Percentiles rank a stretch among this genome's conserved stretches.
Evolutionary conservation across 2,113 vertebrate genomes (phyloP).

Genomic region (Monarcha castaneiventris): DNA sequence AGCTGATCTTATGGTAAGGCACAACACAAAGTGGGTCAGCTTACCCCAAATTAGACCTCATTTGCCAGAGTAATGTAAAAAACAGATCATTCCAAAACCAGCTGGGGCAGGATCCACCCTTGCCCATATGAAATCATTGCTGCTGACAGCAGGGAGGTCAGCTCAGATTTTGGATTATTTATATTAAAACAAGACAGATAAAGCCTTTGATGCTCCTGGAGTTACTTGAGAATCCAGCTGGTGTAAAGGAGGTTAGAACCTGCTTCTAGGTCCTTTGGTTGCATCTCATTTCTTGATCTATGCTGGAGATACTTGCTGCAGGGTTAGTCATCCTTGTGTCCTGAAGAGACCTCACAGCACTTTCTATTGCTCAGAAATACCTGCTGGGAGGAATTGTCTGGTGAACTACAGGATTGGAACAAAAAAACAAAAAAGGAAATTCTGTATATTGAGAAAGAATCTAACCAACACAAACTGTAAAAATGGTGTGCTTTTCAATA

Average conservation of each 20-base stretch:
- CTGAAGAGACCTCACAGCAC: not conserved
- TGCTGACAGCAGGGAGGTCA: not conserved
- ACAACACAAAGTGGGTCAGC: not conserved
- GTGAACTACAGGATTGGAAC: not conserved
- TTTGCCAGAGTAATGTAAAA: not conserved
- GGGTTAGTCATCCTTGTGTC: conserved; percentile 28
- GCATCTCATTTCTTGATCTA: not conserved
- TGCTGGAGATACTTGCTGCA: not conserved
- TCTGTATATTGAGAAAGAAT: not conserved
- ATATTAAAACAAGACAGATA: not conserved
- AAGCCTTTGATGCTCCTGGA: not conserved
- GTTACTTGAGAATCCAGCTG: not conserved
- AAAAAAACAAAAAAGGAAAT: not conserved
- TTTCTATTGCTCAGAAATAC: not conserved
- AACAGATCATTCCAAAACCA: not conserved
- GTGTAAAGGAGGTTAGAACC: not conserved
- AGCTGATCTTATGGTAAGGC: not conserved
- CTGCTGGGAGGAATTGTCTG: not conserved
- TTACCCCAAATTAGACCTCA: not conserved
- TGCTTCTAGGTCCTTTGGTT: not conserved
- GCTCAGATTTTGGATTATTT: not conserved
- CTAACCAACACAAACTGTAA: not conserved
- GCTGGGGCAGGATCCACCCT: not conserved
- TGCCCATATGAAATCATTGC: not conserved
- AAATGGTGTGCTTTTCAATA: not conserved